phyloP scores from a whole-genome alignment of 1,140 invertebrate genomes.

The Octopus bimaculoides region DNA sequence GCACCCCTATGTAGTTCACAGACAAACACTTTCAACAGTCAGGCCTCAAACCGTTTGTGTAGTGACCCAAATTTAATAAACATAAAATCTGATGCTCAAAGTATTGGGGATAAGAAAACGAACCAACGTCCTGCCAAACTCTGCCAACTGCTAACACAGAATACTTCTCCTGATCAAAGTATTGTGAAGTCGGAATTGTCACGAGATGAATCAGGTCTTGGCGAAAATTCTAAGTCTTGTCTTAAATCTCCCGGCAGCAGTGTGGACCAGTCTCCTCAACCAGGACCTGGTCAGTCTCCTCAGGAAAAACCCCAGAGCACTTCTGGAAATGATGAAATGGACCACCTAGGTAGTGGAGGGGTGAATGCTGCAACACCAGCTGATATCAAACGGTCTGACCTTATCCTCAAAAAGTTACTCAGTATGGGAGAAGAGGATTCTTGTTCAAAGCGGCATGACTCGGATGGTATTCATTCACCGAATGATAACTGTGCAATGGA shows the following conservation, averaged over 20 bases:
- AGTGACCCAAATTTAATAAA: neutral
- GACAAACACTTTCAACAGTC: slow-evolving; percentile 3
- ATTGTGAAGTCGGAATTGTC: slow-evolving; percentile 6
- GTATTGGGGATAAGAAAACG: neutral
- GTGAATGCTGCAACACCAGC: slow-evolving; percentile 45
- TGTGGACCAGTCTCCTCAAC: slow-evolving; percentile 63
- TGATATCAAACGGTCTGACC: slow-evolving; percentile 56
- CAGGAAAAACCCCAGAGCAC: slow-evolving; percentile 57
- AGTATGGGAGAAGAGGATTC: slow-evolving; percentile 75
- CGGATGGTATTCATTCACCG: slow-evolving; percentile 15
- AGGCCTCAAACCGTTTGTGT: neutral
- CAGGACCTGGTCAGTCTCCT: slow-evolving; percentile 52
- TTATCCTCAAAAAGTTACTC: slow-evolving; percentile 74
- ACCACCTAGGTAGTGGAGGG: slow-evolving; percentile 37
- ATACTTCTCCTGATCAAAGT: slow-evolving; percentile 12
- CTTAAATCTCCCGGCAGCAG: slow-evolving; percentile 53
- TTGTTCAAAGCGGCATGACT: slow-evolving; percentile 15
- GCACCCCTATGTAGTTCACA: neutral
- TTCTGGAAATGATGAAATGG: slow-evolving; percentile 54
- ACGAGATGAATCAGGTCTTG: slow-evolving; percentile 14
- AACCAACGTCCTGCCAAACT: slow-evolving; percentile 36
- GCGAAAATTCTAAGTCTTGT: slow-evolving; percentile 20
- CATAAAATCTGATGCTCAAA: slow-evolving; percentile 10
- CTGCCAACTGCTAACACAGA: slow-evolving; percentile 39
- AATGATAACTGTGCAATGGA: slow-evolving; percentile 41